Evolutionary conservation across 2,797 vertebrate species (phyloP).

Genomic region (Melanotaenia maccullochi): DNA sequence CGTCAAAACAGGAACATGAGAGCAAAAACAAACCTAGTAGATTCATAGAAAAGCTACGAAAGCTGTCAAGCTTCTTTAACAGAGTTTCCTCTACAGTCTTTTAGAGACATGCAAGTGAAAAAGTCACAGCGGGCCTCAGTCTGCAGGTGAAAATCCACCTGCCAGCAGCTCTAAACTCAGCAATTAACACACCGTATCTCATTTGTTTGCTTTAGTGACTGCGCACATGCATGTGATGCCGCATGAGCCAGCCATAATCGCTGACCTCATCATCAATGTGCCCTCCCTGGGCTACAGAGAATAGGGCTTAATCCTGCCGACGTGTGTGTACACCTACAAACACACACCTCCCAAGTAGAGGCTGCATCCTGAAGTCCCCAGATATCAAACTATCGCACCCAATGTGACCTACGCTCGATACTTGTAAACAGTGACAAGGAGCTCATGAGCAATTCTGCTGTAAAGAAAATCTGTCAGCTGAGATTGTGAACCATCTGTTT

Average conservation of each 20-base stretch:
- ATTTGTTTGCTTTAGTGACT: constrained; percentile 1
- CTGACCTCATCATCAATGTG: constrained; percentile 51
- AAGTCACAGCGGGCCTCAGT: background rate
- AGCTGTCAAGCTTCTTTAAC: background rate
- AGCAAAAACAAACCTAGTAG: background rate
- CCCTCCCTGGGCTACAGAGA: constrained; percentile 46
- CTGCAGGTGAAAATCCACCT: background rate
- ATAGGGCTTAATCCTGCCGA: constrained; percentile 48
- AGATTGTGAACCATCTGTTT: background rate
- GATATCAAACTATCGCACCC: constrained; percentile 26
- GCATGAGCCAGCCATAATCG: constrained; percentile 46
- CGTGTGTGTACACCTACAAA: background rate
- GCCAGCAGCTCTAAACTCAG: background rate
- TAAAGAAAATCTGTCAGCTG: background rate
- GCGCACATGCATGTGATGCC: constrained; percentile 31
- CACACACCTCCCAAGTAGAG: constrained; percentile 1
- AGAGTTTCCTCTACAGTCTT: background rate
- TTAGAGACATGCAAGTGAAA: background rate
- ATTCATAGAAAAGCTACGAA: background rate
- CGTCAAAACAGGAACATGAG: background rate
- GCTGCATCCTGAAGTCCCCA: constrained; percentile 15
- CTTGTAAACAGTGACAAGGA: constrained; percentile 28
- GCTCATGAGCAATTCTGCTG: constrained; percentile 7
- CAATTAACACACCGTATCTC: background rate
- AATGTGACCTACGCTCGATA: background rate